Evolutionary conservation across 2,113 vertebrate genomes (phyloP).

Genomic region (Paedocypris sp.): DNA sequence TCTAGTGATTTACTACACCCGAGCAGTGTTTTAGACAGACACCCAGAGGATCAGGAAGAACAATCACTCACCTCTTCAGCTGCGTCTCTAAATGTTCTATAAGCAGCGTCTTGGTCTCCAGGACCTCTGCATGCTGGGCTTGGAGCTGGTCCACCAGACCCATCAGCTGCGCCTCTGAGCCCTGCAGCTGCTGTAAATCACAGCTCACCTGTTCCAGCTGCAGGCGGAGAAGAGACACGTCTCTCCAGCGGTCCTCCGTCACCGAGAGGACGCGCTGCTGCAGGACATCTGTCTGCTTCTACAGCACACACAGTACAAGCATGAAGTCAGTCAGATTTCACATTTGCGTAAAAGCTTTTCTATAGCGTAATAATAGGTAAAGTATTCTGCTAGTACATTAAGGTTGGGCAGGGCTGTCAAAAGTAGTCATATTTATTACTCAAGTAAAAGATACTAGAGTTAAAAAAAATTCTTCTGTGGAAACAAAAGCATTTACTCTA

Average conservation of each 20-base stretch:
- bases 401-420: too few species aligned
- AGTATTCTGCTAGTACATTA: too few species aligned
- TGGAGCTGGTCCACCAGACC: constrained; percentile 45
- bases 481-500: too few species aligned
- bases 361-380: too few species aligned
- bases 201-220: constrained; percentile 48
- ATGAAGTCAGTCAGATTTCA: too few species aligned
- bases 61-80: constrained; percentile 14
- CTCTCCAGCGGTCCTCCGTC: constrained; percentile 36
- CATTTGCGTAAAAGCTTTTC: too few species aligned
- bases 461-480: too few species aligned
- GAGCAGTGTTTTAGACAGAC: too few species aligned
- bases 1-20: constrained; percentile 48
- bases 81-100: not conserved
- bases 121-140: constrained; percentile 27
- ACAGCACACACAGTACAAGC: not conserved
- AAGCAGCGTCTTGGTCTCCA: constrained; percentile 11
- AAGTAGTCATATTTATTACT: too few species aligned
- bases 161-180: constrained; percentile 42
- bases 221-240: constrained; percentile 42
- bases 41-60: constrained; percentile 31
- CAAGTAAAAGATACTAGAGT: too few species aligned
- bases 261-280: constrained; percentile 38
- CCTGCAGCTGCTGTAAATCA: constrained; percentile 47
- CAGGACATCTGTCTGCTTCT: constrained; percentile 45